Conservation (phyloP, 2,888 invertebrate species). For the Dryomyza anilis region DNA sequence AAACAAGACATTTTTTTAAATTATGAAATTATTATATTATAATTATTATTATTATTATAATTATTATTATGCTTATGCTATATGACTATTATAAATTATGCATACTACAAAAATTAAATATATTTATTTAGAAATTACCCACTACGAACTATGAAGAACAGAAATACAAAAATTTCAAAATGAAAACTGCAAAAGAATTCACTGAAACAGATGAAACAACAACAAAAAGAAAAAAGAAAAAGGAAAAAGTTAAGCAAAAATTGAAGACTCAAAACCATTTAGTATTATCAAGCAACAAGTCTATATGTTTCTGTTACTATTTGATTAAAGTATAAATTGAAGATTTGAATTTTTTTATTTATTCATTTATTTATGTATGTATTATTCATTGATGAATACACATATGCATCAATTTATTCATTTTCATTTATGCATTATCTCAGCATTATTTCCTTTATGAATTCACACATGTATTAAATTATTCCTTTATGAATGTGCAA, state of each 20-base stretch:
- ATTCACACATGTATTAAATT: too few species aligned
- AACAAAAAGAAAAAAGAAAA: conserved; percentile 27
- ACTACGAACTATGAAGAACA: conserved; percentile 21
- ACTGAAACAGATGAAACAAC: conserved; percentile 34
- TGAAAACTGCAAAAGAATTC: too few species aligned
- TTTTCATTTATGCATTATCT: too few species aligned
- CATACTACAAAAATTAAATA: background rate
- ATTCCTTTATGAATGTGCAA: too few species aligned
- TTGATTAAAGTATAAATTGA: conserved; percentile 29
- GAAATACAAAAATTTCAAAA: too few species aligned
- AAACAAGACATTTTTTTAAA: conserved; percentile 30
- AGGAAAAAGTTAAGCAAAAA: conserved; percentile 44
- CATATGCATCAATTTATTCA: background rate
- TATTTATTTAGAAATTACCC: conserved; percentile 34
- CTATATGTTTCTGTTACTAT: background rate
- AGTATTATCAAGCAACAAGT: conserved; percentile 48
- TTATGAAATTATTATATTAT: conserved; percentile 18
- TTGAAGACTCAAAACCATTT: conserved; percentile 61
- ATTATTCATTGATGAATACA: background rate
- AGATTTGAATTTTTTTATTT: background rate
- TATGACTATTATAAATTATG: conserved; percentile 6
- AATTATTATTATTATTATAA: conserved; percentile 20
- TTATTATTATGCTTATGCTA: too few species aligned
- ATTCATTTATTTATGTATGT: background rate
- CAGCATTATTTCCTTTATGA: too few species aligned